A percentile compares a stretch with the other conserved stretches of the same genome.
Evolutionary conservation across 2,888 invertebrate genomes (phyloP).

Genomic region (Anoncus sp.): DNA sequence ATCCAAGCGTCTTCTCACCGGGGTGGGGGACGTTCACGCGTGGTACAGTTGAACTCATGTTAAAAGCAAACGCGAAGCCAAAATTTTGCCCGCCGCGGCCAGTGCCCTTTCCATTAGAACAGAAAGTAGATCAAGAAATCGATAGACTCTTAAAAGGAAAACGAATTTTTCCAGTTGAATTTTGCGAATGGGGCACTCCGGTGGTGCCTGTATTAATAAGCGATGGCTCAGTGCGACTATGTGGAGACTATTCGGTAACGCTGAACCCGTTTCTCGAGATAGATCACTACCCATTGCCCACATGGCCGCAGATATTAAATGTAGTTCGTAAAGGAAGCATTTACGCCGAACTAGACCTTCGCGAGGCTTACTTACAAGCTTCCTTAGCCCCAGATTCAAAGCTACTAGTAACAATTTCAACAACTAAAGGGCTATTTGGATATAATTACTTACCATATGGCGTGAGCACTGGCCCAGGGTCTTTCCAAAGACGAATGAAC

Average conservation of each 20-base stretch:
- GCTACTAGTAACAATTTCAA: conserved; percentile 20
- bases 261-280: background rate
- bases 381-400: conserved; percentile 18
- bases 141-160: background rate
- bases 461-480: conserved; percentile 16
- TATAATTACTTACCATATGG: conserved; percentile 26
- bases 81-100: background rate
- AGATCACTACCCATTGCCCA: background rate
- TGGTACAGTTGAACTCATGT: background rate
- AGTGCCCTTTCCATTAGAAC: background rate
- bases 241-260: background rate
- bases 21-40: background rate
- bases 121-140: conserved; percentile 21
- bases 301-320: conserved; percentile 6
- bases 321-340: background rate
- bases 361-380: conserved; percentile 13
- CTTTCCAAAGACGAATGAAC: conserved; percentile 25
- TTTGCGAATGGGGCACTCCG: conserved; percentile 18
- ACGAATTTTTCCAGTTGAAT: conserved; percentile 1
- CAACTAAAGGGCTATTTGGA: conserved; percentile 19
- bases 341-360: conserved; percentile 9
- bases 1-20: background rate
- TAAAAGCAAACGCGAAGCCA: conserved; percentile 6
- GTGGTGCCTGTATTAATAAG: background rate
- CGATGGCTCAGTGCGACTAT: background rate